A percentile compares a stretch with the other conserved stretches of the same genome.
phyloP scores from a whole-genome alignment of 2,888 invertebrate species.

The Dioctria linearis region DNA sequence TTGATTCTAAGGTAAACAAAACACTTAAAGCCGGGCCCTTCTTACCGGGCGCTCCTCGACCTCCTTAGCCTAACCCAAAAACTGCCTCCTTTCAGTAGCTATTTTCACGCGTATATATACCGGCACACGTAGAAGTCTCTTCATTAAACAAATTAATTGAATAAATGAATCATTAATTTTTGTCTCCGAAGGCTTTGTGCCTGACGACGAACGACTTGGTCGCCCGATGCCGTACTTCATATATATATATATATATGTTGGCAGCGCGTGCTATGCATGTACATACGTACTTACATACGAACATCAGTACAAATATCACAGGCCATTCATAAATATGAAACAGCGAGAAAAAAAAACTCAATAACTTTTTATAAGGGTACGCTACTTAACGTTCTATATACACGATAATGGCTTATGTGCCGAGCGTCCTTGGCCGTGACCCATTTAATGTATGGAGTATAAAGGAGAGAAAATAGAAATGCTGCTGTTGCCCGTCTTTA shows the following conservation, averaged over 20 bases:
- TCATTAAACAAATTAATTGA: conserved; percentile 50
- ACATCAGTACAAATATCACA: conserved; percentile 38
- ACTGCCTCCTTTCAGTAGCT: conserved; percentile 1
- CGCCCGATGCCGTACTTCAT: neutral
- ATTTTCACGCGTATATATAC: conserved; percentile 3
- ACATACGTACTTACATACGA: conserved; percentile 1
- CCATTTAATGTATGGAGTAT: conserved; percentile 47
- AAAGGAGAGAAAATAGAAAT: conserved; percentile 53
- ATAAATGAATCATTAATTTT: conserved; percentile 53
- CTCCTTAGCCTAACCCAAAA: too few relatives aligned
- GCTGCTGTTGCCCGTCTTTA: conserved; percentile 35
- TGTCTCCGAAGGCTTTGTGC: conserved; percentile 47
- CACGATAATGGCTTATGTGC: conserved; percentile 58
- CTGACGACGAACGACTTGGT: neutral
- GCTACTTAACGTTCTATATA: conserved; percentile 60
- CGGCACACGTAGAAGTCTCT: conserved; percentile 11
- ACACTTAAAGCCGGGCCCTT: conserved; percentile 10
- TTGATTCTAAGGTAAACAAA: conserved; percentile 46
- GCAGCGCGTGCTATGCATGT: conserved; percentile 18
- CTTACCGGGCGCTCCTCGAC: conserved; percentile 14
- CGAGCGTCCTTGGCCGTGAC: conserved; percentile 53
- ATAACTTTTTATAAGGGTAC: conserved; percentile 56
- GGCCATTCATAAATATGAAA: conserved; percentile 51
- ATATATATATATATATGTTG: neutral
- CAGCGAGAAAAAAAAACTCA: conserved; percentile 40